A percentile compares a stretch with the other conserved stretches of the same genome.
Evolutionary conservation across 2,797 vertebrate species (phyloP).

Genomic region (Gobio occitaniae): DNA sequence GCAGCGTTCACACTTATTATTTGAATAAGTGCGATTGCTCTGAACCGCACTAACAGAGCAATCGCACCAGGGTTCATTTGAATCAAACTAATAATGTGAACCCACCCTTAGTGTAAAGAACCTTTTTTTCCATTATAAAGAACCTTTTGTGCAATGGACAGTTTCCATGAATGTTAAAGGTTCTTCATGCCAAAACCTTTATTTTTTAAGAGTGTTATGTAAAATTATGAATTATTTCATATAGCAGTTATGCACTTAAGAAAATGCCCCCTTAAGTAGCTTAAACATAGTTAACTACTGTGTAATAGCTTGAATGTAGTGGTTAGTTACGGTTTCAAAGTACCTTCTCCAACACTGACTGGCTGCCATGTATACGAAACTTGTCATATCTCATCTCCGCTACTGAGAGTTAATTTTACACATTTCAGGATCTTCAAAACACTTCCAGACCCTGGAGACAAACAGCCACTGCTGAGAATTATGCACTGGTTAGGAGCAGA

Average conservation of each 20-base stretch:
- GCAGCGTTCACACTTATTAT: too few species aligned
- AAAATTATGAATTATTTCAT: neutral
- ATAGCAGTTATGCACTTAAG: neutral
- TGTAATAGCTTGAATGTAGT: neutral
- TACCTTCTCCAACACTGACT: neutral
- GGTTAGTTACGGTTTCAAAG: neutral
- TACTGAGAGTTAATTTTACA: neutral
- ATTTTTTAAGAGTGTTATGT: neutral
- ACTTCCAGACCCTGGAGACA: conserved; percentile 32
- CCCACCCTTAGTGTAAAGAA: too few species aligned
- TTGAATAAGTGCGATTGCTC: too few species aligned
- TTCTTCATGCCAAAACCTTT: neutral
- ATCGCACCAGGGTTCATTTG: too few species aligned
- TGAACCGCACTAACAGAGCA: too few species aligned
- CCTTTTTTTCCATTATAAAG: neutral
- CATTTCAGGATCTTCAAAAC: neutral
- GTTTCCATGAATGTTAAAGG: neutral
- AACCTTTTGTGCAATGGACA: neutral
- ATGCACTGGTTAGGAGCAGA: conserved; percentile 49
- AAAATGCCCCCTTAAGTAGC: neutral
- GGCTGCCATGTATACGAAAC: neutral
- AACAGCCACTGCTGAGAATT: conserved; percentile 42
- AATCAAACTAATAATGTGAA: too few species aligned
- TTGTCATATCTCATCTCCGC: conserved; percentile 14
- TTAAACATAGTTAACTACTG: neutral